phyloP scores from a whole-genome alignment of 2,888 invertebrate genomes.

The Heliconius ismenius region DNA sequence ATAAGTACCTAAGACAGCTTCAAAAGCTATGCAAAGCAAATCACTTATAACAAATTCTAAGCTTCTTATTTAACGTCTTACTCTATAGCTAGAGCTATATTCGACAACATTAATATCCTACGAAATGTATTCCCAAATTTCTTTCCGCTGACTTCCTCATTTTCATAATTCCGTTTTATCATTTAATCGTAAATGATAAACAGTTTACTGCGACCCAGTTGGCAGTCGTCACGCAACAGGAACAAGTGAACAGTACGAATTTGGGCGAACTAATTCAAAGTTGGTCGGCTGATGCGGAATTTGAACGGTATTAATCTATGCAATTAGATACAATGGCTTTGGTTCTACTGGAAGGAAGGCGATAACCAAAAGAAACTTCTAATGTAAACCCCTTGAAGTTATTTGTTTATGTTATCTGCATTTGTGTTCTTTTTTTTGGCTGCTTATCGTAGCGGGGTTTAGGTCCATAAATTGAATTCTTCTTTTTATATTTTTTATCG shows the following conservation, averaged over 20 bases:
- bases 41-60: not conserved
- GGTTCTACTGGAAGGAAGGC: not conserved
- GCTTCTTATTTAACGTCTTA: too few species aligned
- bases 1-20: not conserved
- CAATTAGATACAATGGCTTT: constrained; percentile 32
- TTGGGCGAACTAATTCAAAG: constrained; percentile 49
- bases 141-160: constrained; percentile 40
- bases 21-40: not conserved
- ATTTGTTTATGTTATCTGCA: constrained; percentile 6
- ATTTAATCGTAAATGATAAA: constrained; percentile 63
- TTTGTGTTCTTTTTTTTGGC: not conserved
- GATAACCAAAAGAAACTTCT: constrained; percentile 20
- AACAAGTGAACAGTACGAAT: constrained; percentile 46
- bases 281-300: constrained; percentile 42
- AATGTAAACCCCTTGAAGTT: constrained; percentile 6
- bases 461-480: not conserved
- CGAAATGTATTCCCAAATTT: constrained; percentile 35
- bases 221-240: constrained; percentile 60
- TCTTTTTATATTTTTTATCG: not conserved
- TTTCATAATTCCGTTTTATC: constrained; percentile 67
- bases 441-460: not conserved
- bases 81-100: not conserved
- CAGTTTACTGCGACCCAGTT: constrained; percentile 72
- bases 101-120: constrained; percentile 12
- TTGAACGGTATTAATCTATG: constrained; percentile 41